These are phyloP conservation scores for Heteromurus nitidus DNA, from an alignment of 2,888 invertebrate genomes.

Conservation along the genomic window DNA sequence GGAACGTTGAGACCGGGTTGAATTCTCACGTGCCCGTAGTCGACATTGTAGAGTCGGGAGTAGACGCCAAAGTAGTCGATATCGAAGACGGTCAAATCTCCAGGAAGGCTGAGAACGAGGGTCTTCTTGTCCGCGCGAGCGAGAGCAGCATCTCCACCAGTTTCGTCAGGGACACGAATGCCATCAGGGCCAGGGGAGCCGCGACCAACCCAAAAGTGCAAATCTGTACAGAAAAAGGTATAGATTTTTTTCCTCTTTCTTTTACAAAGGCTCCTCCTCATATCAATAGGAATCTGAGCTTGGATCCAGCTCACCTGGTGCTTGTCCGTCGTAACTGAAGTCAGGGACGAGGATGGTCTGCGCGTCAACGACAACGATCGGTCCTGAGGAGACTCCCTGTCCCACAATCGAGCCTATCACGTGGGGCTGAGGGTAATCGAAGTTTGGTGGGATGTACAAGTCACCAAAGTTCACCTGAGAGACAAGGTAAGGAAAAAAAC, in stretches of 20 bases:
- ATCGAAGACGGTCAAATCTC: slow-evolving; percentile 92
- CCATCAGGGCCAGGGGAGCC: slow-evolving; percentile 90
- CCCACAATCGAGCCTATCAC: slow-evolving; percentile 83
- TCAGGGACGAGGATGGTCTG: slow-evolving; percentile 93
- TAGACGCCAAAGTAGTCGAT: slow-evolving; percentile 94
- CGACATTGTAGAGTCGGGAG: slow-evolving; percentile 94
- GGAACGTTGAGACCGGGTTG: slow-evolving; percentile 88
- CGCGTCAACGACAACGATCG: slow-evolving; percentile 92
- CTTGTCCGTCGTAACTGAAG: slow-evolving; percentile 94
- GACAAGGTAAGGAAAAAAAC: neutral
- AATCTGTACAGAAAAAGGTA: too few species aligned
- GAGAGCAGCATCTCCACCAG: slow-evolving; percentile 85
- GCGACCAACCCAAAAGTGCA: slow-evolving; percentile 94
- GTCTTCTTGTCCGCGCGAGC: slow-evolving; percentile 90
- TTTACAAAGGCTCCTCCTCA: neutral
- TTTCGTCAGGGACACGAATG: slow-evolving; percentile 91
- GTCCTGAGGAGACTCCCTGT: slow-evolving; percentile 88
- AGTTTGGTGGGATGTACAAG: slow-evolving; percentile 84
- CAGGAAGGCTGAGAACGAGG: slow-evolving; percentile 90
- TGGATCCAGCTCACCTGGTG: too few species aligned
- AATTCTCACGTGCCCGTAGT: slow-evolving; percentile 90
- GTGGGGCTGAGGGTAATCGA: slow-evolving; percentile 90
- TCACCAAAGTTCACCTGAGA: slow-evolving; percentile 92
- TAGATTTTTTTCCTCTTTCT: neutral
- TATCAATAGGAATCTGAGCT: neutral